Percentiles rank a stretch among this genome's conserved stretches.
Evolutionary conservation across 2,113 vertebrate genomes (phyloP).

Genomic region (Perccottus glenii): DNA sequence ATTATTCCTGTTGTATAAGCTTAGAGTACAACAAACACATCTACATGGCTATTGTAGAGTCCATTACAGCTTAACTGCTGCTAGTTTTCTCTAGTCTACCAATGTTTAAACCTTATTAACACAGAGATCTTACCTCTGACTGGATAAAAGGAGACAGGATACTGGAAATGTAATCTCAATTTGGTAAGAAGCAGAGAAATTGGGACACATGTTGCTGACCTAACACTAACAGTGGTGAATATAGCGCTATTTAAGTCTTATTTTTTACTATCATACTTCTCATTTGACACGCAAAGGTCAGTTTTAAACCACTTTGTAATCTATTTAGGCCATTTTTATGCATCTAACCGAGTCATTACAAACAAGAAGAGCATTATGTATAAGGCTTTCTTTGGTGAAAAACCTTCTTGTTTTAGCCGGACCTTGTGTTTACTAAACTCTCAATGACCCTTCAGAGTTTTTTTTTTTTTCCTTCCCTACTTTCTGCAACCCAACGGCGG

Average conservation of each 20-base stretch:
- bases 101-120: too few species aligned
- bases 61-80: too few species aligned
- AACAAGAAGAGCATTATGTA: not conserved
- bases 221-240: too few species aligned
- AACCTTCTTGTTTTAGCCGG: conserved; percentile 24
- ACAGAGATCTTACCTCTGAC: too few species aligned
- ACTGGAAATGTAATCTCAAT: too few species aligned
- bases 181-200: too few species aligned
- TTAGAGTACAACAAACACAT: not conserved
- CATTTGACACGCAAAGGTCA: not conserved
- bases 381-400: not conserved
- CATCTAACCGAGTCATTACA: conserved; percentile 23
- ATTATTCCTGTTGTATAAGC: not conserved
- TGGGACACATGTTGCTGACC: too few species aligned
- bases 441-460: conserved; percentile 49
- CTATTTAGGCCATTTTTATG: conserved; percentile 19
- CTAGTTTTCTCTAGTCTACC: too few species aligned
- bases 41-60: not conserved
- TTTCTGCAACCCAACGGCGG: conserved; percentile 21
- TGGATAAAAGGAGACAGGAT: too few species aligned
- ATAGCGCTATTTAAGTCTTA: too few species aligned
- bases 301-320: not conserved
- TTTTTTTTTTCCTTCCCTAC: conserved; percentile 52
- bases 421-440: conserved; percentile 71
- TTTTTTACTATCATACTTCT: too few species aligned